A percentile compares a stretch with the other conserved stretches of the same genome.
Conservation (phyloP, 2,888 invertebrate species). For the Altica lythri region DNA sequence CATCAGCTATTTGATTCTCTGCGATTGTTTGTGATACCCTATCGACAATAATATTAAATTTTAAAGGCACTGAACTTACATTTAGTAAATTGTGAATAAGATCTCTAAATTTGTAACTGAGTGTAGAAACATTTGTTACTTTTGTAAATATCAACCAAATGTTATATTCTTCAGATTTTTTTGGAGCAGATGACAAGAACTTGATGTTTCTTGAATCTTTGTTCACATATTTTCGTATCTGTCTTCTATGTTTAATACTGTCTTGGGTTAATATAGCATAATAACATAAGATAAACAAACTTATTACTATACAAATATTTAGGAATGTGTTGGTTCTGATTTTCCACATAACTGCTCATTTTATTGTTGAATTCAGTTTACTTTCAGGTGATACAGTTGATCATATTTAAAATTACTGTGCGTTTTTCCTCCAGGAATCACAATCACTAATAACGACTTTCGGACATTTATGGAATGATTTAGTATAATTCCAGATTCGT, state of each 20-base stretch:
- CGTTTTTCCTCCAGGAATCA: no score
- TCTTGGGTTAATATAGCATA: constrained; percentile 38
- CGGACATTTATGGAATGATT: no score
- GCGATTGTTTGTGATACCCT: constrained; percentile 63
- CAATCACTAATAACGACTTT: no score
- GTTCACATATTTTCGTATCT: constrained; percentile 26
- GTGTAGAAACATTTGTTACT: constrained; percentile 59
- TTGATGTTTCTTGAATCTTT: constrained; percentile 26
- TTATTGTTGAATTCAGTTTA: no score
- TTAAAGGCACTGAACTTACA: constrained; percentile 60
- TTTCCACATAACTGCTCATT: constrained; percentile 36
- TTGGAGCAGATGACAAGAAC: constrained; percentile 24
- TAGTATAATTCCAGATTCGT: no score
- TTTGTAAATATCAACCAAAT: constrained; percentile 66
- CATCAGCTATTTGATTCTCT: constrained; percentile 54
- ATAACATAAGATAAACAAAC: constrained; percentile 39
- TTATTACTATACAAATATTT: constrained; percentile 40
- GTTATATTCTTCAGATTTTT: constrained; percentile 52
- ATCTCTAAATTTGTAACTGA: constrained; percentile 60
- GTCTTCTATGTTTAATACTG: constrained; percentile 28
- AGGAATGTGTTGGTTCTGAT: constrained; percentile 37
- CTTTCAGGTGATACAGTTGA: no score
- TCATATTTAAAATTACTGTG: no score
- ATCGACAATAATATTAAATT: constrained; percentile 68
- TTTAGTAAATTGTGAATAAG: constrained; percentile 60